Evolutionary conservation across 2,113 vertebrate genomes (phyloP), one percentile per base, ranked within the genome.

Genomic region (Zosterops lateralis): DNA sequence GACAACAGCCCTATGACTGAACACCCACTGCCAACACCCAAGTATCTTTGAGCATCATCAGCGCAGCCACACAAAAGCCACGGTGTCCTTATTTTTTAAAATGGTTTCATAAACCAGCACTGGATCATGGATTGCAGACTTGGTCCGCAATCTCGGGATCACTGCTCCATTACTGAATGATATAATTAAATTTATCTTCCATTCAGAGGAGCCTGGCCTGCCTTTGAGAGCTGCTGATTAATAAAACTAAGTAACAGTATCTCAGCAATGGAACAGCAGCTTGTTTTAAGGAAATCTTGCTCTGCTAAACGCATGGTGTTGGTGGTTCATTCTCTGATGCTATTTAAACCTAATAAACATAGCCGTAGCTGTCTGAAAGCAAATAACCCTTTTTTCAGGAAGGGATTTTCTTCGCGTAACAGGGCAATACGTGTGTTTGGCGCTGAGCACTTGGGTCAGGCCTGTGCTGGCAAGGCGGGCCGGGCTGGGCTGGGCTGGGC

Each of bases 401-500:
- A 36, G 25, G 14, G 10, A 8, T 50, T 36, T 50, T 16, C 26
- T 10, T 16, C 3, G 5, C 7, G 6, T 32, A 18, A 18, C 58
- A 31, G 5, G 31, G 40, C 50, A 40, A 7, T 5, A 4, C 0
- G 29, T 3, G 24, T 11, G 56, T 25, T 40, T 17, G 34, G 34
- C 34, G 20, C 4, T 19, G 84, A 6, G 53, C 44, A 16, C 17
- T 36, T 32, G 10, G 34, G 19, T 3, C 34, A 25, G 4, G 14
- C n/a, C 2, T 10, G 38, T 7, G 18, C 0, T 2, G 47, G 6
- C 56, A 24, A 17, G 45, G n/a, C 16, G 16, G 25, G n/a, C 70
- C 20, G 48, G 4, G 28, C 84, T 3, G 68, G 28, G 28, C 84
- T 3, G 68, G 28, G 28, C 84, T 3, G 68, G 28, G 16, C 2